Percentiles rank a stretch among this genome's conserved stretches.
Evolutionary conservation across 1,140 invertebrate genomes (phyloP).

Genomic region (Lordiphosa mommai): DNA sequence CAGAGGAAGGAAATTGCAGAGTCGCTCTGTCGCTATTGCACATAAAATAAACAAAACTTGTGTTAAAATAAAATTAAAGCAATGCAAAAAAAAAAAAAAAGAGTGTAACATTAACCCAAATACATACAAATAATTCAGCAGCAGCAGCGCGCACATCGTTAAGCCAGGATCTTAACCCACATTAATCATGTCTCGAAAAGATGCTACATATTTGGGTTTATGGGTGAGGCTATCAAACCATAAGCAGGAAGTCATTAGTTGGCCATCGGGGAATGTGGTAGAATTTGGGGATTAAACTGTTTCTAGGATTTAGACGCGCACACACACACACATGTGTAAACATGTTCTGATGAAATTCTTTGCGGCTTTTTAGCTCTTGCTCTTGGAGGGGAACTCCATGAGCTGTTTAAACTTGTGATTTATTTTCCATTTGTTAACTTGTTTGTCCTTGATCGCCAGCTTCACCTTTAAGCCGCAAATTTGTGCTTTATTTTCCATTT

Average conservation of each 20-base stretch:
- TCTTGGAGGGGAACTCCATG: too few relatives aligned
- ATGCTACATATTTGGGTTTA: slow-evolving; percentile 46
- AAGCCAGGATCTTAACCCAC: slow-evolving; percentile 52
- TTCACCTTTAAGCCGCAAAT: too few relatives aligned
- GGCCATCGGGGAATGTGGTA: slow-evolving; percentile 17
- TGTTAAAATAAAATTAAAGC: slow-evolving; percentile 73
- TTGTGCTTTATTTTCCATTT: too few relatives aligned
- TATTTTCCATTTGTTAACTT: too few relatives aligned
- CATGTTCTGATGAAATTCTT: not conserved
- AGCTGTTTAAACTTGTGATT: too few relatives aligned
- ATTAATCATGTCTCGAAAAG: slow-evolving; percentile 18
- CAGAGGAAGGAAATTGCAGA: slow-evolving; percentile 69
- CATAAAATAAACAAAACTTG: slow-evolving; percentile 71
- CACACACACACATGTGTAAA: not conserved
- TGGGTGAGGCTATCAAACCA: slow-evolving; percentile 31
- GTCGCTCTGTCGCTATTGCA: slow-evolving; percentile 36
- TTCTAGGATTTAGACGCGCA: not conserved
- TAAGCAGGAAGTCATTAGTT: slow-evolving; percentile 61
- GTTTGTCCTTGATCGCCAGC: too few relatives aligned
- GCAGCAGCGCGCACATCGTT: slow-evolving; percentile 10
- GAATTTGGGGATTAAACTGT: slow-evolving; percentile 28
- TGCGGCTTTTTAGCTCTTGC: too few relatives aligned
- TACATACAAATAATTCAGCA: slow-evolving; percentile 47
- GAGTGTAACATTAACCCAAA: slow-evolving; percentile 78
- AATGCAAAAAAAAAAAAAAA: too few relatives aligned